phyloP scores from a whole-genome alignment of 2,113 vertebrate species.

The Pteronura brasiliensis region DNA sequence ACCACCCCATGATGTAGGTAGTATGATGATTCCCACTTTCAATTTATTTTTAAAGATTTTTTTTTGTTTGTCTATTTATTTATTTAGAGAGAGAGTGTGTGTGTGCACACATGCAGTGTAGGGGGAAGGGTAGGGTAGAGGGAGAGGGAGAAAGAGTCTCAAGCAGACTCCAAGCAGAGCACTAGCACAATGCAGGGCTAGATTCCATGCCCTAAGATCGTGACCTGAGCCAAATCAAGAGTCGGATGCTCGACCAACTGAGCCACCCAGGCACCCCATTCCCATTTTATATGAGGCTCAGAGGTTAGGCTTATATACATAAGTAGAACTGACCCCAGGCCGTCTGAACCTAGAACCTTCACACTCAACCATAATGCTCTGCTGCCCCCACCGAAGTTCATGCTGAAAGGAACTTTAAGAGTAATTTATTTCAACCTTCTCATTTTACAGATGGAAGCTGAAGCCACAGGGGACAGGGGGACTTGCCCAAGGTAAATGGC shows the following conservation, averaged over 20 bases:
- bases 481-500: not conserved
- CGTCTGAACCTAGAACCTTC: not conserved
- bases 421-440: not conserved
- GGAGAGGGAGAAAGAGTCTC: not conserved
- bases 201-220: not conserved
- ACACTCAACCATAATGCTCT: not conserved
- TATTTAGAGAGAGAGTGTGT: not conserved
- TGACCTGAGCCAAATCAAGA: not conserved
- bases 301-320: not conserved
- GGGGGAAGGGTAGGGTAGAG: not conserved
- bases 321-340: no score
- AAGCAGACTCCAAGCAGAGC: not conserved
- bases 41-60: not conserved
- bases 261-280: not conserved
- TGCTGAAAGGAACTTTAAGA: not conserved
- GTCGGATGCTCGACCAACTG: not conserved
- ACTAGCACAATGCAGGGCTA: not conserved
- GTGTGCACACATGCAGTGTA: not conserved
- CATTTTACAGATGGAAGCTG: not conserved
- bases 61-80: not conserved
- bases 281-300: not conserved
- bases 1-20: not conserved
- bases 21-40: not conserved
- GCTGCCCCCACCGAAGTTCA: not conserved
- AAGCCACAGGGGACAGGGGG: not conserved